Evolutionary conservation across 2,888 invertebrate species (phyloP).

Genomic region (Leptogaster cylindrica): DNA sequence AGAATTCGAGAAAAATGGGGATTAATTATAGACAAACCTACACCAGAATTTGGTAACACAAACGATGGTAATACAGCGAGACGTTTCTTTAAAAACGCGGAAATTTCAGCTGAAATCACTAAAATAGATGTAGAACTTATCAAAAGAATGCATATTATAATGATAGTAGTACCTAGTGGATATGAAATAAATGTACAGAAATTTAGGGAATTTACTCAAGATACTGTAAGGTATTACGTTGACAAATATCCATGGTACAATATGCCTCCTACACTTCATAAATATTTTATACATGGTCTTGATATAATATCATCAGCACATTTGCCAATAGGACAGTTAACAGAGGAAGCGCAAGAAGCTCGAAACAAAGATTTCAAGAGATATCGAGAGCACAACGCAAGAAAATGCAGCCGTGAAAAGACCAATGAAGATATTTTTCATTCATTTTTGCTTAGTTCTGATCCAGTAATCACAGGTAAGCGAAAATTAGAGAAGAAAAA

Average conservation of each 20-base stretch:
- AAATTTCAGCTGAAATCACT: background rate
- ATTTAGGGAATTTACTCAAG: slow-evolving; percentile 21
- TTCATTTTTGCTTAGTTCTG: background rate
- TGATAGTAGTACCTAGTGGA: slow-evolving; percentile 19
- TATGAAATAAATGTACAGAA: slow-evolving; percentile 27
- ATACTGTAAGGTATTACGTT: slow-evolving; percentile 26
- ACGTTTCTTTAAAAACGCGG: background rate
- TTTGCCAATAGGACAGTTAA: slow-evolving; percentile 33
- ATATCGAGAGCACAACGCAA: slow-evolving; percentile 29
- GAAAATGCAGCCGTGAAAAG: slow-evolving; percentile 16
- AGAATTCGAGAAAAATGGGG: background rate
- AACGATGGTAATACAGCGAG: background rate
- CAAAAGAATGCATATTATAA: background rate
- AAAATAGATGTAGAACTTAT: background rate
- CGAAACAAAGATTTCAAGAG: slow-evolving; percentile 32
- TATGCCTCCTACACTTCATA: slow-evolving; percentile 40
- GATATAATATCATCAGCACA: slow-evolving; percentile 21
- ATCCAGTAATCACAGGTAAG: background rate
- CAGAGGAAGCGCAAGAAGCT: slow-evolving; percentile 39
- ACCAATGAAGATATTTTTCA: background rate
- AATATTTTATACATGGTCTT: slow-evolving; percentile 33
- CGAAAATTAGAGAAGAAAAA: slow-evolving; percentile 1
- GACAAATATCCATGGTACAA: slow-evolving; percentile 34
- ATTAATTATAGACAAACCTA: background rate
- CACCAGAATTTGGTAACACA: background rate